Percentiles rank a stretch among this genome's conserved stretches.
Conservation (phyloP, 2,888 invertebrate species). For the Thalpophila matura region DNA sequence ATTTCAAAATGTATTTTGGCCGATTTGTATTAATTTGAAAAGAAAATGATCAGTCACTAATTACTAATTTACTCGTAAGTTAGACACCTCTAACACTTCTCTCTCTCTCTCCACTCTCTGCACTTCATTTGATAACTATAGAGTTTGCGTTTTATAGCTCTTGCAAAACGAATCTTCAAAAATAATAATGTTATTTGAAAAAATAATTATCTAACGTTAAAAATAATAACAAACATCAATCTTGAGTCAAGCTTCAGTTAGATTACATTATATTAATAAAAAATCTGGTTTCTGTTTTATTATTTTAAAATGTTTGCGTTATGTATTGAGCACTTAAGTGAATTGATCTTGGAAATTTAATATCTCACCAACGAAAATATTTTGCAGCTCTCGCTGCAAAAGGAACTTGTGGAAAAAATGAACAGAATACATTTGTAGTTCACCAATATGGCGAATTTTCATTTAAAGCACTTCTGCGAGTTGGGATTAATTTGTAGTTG, state of each 20-base stretch:
- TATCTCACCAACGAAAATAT: constrained; percentile 17
- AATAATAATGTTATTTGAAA: too few relatives aligned
- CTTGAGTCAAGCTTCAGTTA: constrained; percentile 6
- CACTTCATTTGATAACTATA: neutral
- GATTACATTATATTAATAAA: constrained; percentile 3
- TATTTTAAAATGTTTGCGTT: constrained; percentile 22
- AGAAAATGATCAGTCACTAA: constrained; percentile 53
- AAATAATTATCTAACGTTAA: neutral
- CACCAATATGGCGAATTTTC: constrained; percentile 22
- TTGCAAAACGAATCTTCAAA: too few relatives aligned
- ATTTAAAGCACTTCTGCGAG: constrained; percentile 16
- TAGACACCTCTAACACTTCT: too few relatives aligned
- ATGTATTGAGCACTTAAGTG: constrained; percentile 38
- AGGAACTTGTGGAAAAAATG: constrained; percentile 13
- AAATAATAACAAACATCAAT: constrained; percentile 21
- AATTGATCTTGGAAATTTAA: constrained; percentile 43
- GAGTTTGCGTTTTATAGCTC: neutral
- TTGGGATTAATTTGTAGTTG: constrained; percentile 70
- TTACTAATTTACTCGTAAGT: constrained; percentile 53
- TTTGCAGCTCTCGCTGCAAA: constrained; percentile 21
- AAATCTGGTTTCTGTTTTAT: constrained; percentile 11
- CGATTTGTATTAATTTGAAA: constrained; percentile 51
- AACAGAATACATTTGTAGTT: constrained; percentile 10
- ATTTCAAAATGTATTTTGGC: constrained; percentile 39
- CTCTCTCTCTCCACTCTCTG: too few relatives aligned